Conservation (phyloP, 2,888 invertebrate species). For the Sussaba pulchella region DNA sequence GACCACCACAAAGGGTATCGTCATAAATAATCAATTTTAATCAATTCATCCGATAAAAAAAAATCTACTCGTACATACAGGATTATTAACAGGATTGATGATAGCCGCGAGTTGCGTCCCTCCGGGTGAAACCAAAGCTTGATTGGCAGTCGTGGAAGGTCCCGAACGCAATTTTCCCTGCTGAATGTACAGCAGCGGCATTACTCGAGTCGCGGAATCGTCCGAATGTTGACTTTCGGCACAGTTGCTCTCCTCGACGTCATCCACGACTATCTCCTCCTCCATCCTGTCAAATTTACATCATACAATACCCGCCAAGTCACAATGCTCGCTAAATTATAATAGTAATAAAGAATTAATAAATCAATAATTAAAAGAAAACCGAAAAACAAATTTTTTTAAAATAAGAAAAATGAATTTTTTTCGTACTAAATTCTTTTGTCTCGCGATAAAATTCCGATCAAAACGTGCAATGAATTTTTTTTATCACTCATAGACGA, state of each 20-base stretch:
- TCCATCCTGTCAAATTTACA: conserved; percentile 75
- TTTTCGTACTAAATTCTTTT: too few species aligned
- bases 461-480: too few species aligned
- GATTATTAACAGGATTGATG: conserved; percentile 79
- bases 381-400: too few species aligned
- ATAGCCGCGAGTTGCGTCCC: conserved; percentile 79
- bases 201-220: conserved; percentile 75
- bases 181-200: conserved; percentile 81
- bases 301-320: neutral
- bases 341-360: neutral
- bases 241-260: conserved; percentile 74
- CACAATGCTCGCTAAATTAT: neutral
- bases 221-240: conserved; percentile 69
- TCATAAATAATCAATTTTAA: too few species aligned
- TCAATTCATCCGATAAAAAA: too few species aligned
- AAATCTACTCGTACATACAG: too few species aligned
- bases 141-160: conserved; percentile 75
- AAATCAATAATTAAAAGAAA: neutral
- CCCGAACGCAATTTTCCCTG: conserved; percentile 78
- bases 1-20: neutral
- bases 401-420: too few species aligned
- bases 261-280: conserved; percentile 80
- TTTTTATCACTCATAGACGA: too few species aligned
- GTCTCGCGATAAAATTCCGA: too few species aligned
- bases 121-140: conserved; percentile 75